A percentile compares a stretch with the other conserved stretches of the same genome.
Evolutionary conservation across 2,888 invertebrate genomes (phyloP).

Genomic region (Drosophila yooni): DNA sequence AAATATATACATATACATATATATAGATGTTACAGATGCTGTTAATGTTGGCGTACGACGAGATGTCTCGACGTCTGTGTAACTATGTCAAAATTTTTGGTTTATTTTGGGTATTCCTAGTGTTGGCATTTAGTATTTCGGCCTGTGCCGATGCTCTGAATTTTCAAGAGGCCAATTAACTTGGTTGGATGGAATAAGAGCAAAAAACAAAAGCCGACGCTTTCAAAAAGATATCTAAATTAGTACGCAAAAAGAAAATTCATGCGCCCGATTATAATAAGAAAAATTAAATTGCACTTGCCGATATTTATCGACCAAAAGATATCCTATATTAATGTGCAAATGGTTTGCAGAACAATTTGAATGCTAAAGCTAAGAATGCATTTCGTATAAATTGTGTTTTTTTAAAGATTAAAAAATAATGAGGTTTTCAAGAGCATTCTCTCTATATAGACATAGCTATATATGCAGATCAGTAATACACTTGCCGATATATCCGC

Average conservation of each 20-base stretch:
- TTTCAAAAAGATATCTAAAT: constrained; percentile 34
- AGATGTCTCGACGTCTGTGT: constrained; percentile 46
- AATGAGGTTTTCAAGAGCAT: neutral
- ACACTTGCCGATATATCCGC: neutral
- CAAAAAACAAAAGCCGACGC: constrained; percentile 25
- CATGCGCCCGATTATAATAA: constrained; percentile 31
- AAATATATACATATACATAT: constrained; percentile 3
- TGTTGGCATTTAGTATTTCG: constrained; percentile 64
- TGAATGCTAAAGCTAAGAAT: neutral
- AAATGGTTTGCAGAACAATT: neutral
- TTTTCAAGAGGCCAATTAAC: constrained; percentile 80
- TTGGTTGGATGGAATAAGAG: constrained; percentile 41
- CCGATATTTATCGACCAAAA: neutral
- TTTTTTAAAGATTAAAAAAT: neutral
- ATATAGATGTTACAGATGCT: constrained; percentile 42
- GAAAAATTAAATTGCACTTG: neutral
- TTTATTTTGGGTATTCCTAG: constrained; percentile 68
- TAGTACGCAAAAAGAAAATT: constrained; percentile 44
- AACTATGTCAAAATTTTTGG: constrained; percentile 68
- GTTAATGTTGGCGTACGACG: constrained; percentile 46
- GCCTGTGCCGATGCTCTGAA: constrained; percentile 44
- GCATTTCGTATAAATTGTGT: neutral
- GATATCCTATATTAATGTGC: neutral
- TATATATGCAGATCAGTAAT: neutral
- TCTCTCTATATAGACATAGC: neutral